Percentiles rank a stretch among this genome's conserved stretches.
Evolutionary conservation across 1,140 invertebrate genomes (phyloP).

Genomic region (Sminthurides bifidus): DNA sequence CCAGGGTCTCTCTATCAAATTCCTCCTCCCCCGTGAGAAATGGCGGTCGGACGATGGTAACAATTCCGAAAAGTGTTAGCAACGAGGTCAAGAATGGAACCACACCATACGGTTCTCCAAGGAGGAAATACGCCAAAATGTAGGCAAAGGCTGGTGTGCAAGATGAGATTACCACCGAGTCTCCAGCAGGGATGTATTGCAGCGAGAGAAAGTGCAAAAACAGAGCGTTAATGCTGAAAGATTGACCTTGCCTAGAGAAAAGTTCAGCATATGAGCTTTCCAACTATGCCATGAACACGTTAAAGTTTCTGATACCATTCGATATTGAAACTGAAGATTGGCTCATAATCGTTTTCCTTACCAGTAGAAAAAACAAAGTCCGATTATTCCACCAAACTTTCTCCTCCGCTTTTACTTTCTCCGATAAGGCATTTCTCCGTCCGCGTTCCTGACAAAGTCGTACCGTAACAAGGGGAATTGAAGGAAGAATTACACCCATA

Average conservation of each 20-base stretch:
- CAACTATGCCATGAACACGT: too few relatives aligned
- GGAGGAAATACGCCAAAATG: conserved; percentile 11
- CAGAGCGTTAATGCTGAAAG: conserved; percentile 14
- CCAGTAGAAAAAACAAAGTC: conserved; percentile 1
- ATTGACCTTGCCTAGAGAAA: conserved; percentile 12
- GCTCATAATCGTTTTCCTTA: conserved; percentile 8
- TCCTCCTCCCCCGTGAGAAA: conserved; percentile 6
- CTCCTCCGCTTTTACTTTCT: neutral
- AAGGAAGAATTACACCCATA: conserved; percentile 36
- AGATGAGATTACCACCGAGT: conserved; percentile 20
- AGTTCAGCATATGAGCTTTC: neutral
- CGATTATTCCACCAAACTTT: neutral
- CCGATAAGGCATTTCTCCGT: neutral
- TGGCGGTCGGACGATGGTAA: conserved; percentile 13
- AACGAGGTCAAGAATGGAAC: conserved; percentile 4
- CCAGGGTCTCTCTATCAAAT: neutral
- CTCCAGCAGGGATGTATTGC: conserved; percentile 11
- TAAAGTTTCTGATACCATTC: too few relatives aligned
- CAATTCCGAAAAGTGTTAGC: conserved; percentile 4
- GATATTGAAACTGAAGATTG: too few relatives aligned
- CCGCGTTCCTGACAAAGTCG: neutral
- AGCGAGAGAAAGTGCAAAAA: conserved; percentile 18
- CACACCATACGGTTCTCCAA: conserved; percentile 9
- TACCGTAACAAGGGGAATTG: conserved; percentile 34
- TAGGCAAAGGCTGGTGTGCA: conserved; percentile 3